Evolutionary conservation across 2,797 vertebrate species (phyloP).

Genomic region (Rhodeus uyekii): DNA sequence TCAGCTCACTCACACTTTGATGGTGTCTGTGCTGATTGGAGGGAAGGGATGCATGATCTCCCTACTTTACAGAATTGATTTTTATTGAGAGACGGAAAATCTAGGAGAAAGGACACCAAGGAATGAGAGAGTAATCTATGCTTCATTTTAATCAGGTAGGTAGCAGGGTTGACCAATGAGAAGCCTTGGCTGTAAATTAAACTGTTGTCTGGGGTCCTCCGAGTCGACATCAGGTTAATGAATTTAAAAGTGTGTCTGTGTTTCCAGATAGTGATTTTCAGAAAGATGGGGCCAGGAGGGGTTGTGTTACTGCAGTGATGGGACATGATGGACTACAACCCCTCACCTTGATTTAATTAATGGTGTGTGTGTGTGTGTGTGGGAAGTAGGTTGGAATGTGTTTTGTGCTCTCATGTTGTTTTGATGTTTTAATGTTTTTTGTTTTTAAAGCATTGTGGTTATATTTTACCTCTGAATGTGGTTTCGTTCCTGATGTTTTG

Average conservation of each 20-base stretch:
- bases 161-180: constrained; percentile 46
- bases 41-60: neutral
- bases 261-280: constrained; percentile 55
- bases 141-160: constrained; percentile 53
- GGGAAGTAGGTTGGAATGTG: neutral
- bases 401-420: neutral
- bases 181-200: constrained; percentile 49
- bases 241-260: constrained; percentile 44
- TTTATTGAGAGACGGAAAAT: constrained; percentile 5
- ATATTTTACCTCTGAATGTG: neutral
- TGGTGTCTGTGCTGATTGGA: constrained; percentile 10
- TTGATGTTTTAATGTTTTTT: neutral
- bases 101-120: constrained; percentile 8
- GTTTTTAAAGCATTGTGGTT: neutral
- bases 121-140: constrained; percentile 23
- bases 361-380: neutral
- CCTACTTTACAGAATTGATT: neutral
- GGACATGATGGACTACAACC: constrained; percentile 47
- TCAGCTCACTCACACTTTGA: constrained; percentile 12
- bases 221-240: constrained; percentile 59
- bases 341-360: constrained; percentile 47
- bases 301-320: constrained; percentile 40
- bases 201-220: constrained; percentile 41
- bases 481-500: constrained; percentile 2
- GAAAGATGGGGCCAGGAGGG: constrained; percentile 38